Evolutionary conservation across 2,888 invertebrate species (phyloP).

Genomic region (Scrobipalpa costella): DNA sequence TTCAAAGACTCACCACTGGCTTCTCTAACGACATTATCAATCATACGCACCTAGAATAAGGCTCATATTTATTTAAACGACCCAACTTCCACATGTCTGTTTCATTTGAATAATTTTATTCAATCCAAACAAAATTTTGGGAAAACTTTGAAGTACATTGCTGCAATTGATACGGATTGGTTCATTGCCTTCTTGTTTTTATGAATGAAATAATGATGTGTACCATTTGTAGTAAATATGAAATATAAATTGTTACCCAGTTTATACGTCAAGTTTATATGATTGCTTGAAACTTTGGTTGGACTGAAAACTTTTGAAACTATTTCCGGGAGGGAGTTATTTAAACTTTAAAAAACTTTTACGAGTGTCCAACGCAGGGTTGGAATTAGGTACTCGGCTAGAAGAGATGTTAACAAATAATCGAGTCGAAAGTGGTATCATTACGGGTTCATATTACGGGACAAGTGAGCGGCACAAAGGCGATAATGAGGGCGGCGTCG

Average conservation of each 20-base stretch:
- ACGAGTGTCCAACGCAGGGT: constrained; percentile 15
- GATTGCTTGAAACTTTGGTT: too few relatives aligned
- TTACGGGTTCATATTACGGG: constrained; percentile 74
- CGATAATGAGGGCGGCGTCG: constrained; percentile 74
- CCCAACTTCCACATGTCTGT: constrained; percentile 35
- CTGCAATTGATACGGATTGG: constrained; percentile 36
- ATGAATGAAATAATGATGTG: constrained; percentile 10
- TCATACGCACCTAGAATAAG: constrained; percentile 54
- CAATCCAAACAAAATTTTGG: constrained; percentile 36
- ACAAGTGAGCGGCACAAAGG: constrained; percentile 79
- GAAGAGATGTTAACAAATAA: constrained; percentile 52
- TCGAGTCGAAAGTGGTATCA: constrained; percentile 71
- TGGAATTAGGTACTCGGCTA: constrained; percentile 38
- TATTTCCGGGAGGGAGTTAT: neutral
- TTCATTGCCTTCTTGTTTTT: constrained; percentile 39
- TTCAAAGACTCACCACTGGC: constrained; percentile 61
- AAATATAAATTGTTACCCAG: neutral
- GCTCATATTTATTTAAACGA: constrained; percentile 47
- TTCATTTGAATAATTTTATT: constrained; percentile 40
- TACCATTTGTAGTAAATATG: constrained; percentile 10
- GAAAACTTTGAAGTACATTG: constrained; percentile 37
- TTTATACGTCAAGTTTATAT: too few relatives aligned
- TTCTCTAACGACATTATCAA: constrained; percentile 56
- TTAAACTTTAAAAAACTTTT: neutral
- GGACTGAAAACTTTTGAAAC: constrained; percentile 12